Base-by-base conservation (phyloP, 2,797 vertebrate species). In the Falco columbarius region DNA sequence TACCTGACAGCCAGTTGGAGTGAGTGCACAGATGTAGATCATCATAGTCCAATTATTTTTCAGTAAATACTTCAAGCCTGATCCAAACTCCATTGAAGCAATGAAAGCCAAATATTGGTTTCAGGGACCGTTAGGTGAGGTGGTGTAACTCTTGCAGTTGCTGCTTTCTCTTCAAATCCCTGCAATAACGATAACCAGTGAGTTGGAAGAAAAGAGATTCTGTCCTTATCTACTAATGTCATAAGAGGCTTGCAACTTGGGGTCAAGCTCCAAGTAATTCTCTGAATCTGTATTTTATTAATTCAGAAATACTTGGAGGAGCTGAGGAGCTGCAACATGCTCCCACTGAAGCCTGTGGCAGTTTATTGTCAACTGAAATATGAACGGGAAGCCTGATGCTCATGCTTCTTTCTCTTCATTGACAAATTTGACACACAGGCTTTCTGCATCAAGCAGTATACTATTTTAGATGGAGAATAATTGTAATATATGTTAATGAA, bases 401-500 rank as follows among this genome's bases (percentile, higher is more conserved):
- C 9, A 0, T 73, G 82, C 81, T 94, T 86, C 63, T 95, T 94
- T 73, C 86, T 90, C 70, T 97, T 89, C 94, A 87, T 95, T 96
- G 92, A 97, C 86, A 92, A 92, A 89, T 84, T 5, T 95, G 93
- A 94, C 91, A 80, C 7, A 4, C 67, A 46, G 74, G 66, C 22
- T 91, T 88, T 89, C 85, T 79, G 67, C 81, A 82, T 63, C 54
- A 54, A 68, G 86, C 77, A 80, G 56, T 6, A 40, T 51, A 36
- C 77, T 93, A 79, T 92, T 97, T 95, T 77, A 92, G 82, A 65
- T 2, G 24, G n/a, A 79, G 73, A 86, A 74, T 66, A 92, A 76
- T 89, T 81, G 71, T 70, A 88, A 94, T 86, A 9, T 56, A 89
- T 92, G 88, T 38, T 95, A 89, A 97, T 95, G 52, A 94, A 49